Evolutionary conservation across 2,888 invertebrate genomes (phyloP).

Genomic region (Belgica antarctica): DNA sequence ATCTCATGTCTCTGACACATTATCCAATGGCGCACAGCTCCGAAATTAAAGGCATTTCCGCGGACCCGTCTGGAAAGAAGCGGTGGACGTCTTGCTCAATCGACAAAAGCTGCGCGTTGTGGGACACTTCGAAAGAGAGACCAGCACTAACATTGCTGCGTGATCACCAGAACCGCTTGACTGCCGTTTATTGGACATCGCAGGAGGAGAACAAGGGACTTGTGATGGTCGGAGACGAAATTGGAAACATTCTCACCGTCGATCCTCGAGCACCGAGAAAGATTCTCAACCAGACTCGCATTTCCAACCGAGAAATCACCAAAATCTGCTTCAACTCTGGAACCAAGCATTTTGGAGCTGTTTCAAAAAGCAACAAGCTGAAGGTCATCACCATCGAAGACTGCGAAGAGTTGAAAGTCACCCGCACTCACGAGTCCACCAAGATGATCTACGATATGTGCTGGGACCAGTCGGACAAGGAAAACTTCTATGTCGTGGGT

Average conservation of each 20-base stretch:
- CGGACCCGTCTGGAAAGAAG: background rate
- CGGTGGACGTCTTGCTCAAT: background rate
- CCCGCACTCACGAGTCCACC: background rate
- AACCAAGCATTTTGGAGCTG: background rate
- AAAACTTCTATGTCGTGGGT: conserved; percentile 2
- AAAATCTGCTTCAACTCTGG: background rate
- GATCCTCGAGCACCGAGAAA: background rate
- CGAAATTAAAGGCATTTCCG: background rate
- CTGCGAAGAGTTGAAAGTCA: background rate
- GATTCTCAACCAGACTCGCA: background rate
- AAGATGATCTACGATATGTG: background rate
- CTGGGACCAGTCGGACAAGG: background rate
- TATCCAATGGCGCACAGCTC: background rate
- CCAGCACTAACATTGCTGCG: background rate
- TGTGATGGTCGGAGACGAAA: conserved; percentile 5
- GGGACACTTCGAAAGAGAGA: background rate
- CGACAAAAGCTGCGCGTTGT: background rate
- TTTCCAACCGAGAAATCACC: background rate
- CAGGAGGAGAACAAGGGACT: background rate
- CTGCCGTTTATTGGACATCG: background rate
- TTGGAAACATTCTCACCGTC: conserved; percentile 1
- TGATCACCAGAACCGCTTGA: background rate
- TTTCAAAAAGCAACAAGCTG: background rate
- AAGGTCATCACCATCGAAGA: background rate
- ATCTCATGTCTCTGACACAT: background rate